These are phyloP conservation scores for Cynaeus angustus DNA, from an alignment of 2,888 invertebrate genomes.

Conservation along the genomic window DNA sequence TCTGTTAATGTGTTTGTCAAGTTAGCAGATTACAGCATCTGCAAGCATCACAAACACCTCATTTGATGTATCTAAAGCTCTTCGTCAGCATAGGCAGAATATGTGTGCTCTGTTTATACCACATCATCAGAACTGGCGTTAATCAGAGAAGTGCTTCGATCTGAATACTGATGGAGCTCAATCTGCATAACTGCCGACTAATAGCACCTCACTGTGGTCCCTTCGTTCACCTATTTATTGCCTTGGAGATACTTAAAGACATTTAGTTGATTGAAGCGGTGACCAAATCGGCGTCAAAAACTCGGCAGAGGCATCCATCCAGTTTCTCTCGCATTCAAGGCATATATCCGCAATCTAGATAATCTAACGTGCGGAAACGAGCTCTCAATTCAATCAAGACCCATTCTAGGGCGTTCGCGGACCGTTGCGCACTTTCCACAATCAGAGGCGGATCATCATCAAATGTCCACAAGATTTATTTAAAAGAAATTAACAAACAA, in stretches of 20 bases:
- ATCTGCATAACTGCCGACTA: slow-evolving; percentile 64
- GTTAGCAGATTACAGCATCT: slow-evolving; percentile 57
- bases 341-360: slow-evolving; percentile 64
- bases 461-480: too few relatives aligned
- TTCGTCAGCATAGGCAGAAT: slow-evolving; percentile 58
- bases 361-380: slow-evolving; percentile 68
- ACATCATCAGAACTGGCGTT: slow-evolving; percentile 62
- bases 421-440: slow-evolving; percentile 63
- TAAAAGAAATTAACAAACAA: too few relatives aligned
- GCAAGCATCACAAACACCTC: slow-evolving; percentile 57
- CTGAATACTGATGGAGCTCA: slow-evolving; percentile 64
- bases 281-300: slow-evolving; percentile 29
- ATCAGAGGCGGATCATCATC: not conserved
- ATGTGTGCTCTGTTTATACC: slow-evolving; percentile 57
- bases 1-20: slow-evolving; percentile 59
- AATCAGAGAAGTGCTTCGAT: slow-evolving; percentile 64
- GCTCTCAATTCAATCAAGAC: slow-evolving; percentile 67
- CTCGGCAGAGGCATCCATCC: slow-evolving; percentile 25
- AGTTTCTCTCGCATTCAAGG: slow-evolving; percentile 54
- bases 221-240: slow-evolving; percentile 54
- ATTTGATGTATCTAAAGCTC: slow-evolving; percentile 56
- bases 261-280: slow-evolving; percentile 50
- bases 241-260: slow-evolving; percentile 41
- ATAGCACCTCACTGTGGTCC: slow-evolving; percentile 56
- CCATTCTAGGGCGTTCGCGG: slow-evolving; percentile 62